A percentile compares a stretch with the other conserved stretches of the same genome.
These are phyloP conservation scores for Drosophila stalkeri DNA, from an alignment of 2,888 invertebrate species.

Conservation along the genomic window DNA sequence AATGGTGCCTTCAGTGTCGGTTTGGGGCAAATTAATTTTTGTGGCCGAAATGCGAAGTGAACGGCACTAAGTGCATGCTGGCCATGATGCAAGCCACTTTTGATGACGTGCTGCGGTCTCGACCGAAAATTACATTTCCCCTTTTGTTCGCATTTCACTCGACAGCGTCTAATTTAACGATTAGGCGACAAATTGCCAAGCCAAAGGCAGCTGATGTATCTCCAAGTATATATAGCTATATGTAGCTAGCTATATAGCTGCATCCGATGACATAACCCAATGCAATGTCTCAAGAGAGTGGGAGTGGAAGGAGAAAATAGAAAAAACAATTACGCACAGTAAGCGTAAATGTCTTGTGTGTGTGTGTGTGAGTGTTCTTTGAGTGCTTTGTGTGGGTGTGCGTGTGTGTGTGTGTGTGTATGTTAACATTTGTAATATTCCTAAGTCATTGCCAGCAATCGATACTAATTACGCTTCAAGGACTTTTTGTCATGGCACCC, in stretches of 20 bases:
- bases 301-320: background rate
- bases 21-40: constrained; percentile 61
- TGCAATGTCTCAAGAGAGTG: constrained; percentile 16
- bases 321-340: constrained; percentile 49
- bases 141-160: constrained; percentile 38
- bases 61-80: constrained; percentile 58
- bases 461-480: constrained; percentile 62
- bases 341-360: constrained; percentile 17
- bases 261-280: constrained; percentile 67
- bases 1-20: constrained; percentile 34
- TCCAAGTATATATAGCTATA: constrained; percentile 7
- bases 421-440: constrained; percentile 42
- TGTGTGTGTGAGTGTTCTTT: constrained; percentile 4
- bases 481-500: constrained; percentile 28
- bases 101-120: constrained; percentile 50
- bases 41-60: constrained; percentile 59
- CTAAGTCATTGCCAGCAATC: constrained; percentile 60
- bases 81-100: constrained; percentile 43
- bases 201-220: constrained; percentile 30
- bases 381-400: constrained; percentile 5
- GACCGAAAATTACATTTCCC: constrained; percentile 55
- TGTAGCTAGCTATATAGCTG: background rate
- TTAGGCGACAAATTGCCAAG: constrained; percentile 51
- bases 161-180: constrained; percentile 58
- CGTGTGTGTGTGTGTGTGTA: constrained; percentile 13